A percentile compares a stretch with the other conserved stretches of the same genome.
phyloP scores from a whole-genome alignment of 2,888 invertebrate species.

The Prostheceraeus crozeri region DNA sequence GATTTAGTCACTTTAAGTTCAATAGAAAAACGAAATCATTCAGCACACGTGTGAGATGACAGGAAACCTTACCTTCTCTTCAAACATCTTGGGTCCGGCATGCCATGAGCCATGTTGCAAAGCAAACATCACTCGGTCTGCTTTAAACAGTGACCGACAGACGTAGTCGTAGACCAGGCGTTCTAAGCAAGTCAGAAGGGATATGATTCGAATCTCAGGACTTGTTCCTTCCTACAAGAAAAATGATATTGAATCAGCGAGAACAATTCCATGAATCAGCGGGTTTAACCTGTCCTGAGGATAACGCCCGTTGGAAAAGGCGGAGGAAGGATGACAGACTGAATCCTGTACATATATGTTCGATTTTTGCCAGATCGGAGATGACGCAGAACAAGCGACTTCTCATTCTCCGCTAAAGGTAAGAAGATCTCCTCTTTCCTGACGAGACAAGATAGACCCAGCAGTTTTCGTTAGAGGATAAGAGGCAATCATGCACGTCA shows the following conservation, averaged over 20 bases:
- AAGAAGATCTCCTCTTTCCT: conserved; percentile 65
- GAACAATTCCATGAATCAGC: too few species aligned
- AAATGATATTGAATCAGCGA: neutral
- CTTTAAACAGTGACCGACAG: conserved; percentile 67
- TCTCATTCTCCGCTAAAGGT: conserved; percentile 64
- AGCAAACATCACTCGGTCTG: conserved; percentile 67
- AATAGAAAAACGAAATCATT: too few species aligned
- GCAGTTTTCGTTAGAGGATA: too few species aligned
- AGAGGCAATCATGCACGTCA: too few species aligned
- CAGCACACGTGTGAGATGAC: too few species aligned
- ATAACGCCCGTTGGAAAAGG: conserved; percentile 60
- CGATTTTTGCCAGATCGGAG: conserved; percentile 62
- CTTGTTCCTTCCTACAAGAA: conserved; percentile 48
- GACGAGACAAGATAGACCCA: too few species aligned
- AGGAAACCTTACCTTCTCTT: too few species aligned
- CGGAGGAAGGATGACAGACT: conserved; percentile 61
- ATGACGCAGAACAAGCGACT: conserved; percentile 64
- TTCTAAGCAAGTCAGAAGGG: conserved; percentile 52
- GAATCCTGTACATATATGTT: conserved; percentile 66
- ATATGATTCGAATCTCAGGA: conserved; percentile 53
- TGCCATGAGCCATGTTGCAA: too few species aligned
- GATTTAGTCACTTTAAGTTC: too few species aligned
- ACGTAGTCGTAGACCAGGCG: conserved; percentile 64
- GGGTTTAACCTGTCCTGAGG: conserved; percentile 50
- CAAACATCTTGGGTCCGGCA: too few species aligned